Evolutionary conservation across 2,797 vertebrate genomes (phyloP).

Genomic region (Antennarius maculatus): DNA sequence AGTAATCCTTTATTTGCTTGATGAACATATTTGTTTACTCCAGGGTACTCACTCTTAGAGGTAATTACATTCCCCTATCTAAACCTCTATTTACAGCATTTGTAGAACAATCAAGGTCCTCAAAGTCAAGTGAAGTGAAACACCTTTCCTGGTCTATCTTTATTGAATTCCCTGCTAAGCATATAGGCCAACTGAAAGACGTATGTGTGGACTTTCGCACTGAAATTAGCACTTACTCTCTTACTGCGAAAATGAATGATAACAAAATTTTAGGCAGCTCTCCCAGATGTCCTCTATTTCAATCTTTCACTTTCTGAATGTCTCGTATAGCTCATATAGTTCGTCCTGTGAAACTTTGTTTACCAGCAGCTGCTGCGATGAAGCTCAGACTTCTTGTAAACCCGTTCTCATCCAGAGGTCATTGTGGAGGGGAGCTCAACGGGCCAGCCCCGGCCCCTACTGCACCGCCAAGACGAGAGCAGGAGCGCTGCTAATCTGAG

Average conservation of each 20-base stretch:
- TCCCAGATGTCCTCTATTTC: conserved; percentile 14
- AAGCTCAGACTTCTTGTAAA: conserved; percentile 60
- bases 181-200: not conserved
- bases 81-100: conserved; percentile 75
- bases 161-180: conserved; percentile 6
- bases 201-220: not conserved
- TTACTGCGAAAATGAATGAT: not conserved
- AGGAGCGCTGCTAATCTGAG: conserved; percentile 80
- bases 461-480: conserved; percentile 68
- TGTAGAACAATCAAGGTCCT: conserved; percentile 74
- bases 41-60: conserved; percentile 67
- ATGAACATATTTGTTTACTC: conserved; percentile 83
- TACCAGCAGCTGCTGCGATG: conserved; percentile 61
- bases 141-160: conserved; percentile 29
- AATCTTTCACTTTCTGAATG: not conserved
- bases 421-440: conserved; percentile 76
- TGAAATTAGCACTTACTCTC: not conserved
- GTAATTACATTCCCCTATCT: conserved; percentile 78
- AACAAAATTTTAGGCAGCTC: not conserved
- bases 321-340: conserved; percentile 22
- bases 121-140: conserved; percentile 67
- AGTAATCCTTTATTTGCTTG: conserved; percentile 82
- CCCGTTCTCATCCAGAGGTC: conserved; percentile 78
- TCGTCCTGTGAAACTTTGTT: conserved; percentile 51
- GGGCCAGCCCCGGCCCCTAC: conserved; percentile 65